These are phyloP conservation scores for Steinernema feltiae DNA, from an alignment of 1,140 invertebrate genomes.

Conservation along the genomic window DNA sequence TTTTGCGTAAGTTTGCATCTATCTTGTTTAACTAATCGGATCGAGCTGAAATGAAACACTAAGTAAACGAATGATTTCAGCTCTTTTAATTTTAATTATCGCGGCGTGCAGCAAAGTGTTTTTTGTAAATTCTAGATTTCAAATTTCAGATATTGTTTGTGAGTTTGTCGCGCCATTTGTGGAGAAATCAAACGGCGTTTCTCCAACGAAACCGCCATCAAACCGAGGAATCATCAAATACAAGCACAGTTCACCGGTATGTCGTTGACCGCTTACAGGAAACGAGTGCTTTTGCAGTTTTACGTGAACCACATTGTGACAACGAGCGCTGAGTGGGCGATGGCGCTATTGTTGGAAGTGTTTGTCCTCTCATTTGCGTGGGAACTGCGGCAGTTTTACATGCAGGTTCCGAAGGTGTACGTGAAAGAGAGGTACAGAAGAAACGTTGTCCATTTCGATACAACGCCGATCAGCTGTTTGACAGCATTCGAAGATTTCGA, in stretches of 20 bases:
- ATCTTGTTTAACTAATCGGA: too few species aligned
- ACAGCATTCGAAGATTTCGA: not conserved
- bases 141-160: not conserved
- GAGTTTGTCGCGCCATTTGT: not conserved
- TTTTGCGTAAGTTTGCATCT: slow-evolving; percentile 34
- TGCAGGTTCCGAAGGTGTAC: slow-evolving; percentile 10
- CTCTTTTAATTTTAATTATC: too few species aligned
- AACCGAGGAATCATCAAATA: not conserved
- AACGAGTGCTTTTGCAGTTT: slow-evolving; percentile 9
- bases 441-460: not conserved
- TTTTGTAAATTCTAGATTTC: too few species aligned
- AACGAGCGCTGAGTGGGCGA: slow-evolving; percentile 13
- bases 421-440: not conserved
- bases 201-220: not conserved
- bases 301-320: slow-evolving; percentile 7
- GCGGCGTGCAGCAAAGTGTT: too few species aligned
- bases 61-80: too few species aligned
- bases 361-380: slow-evolving; percentile 15
- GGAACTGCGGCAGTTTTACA: slow-evolving; percentile 6
- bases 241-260: not conserved
- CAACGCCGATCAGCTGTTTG: not conserved
- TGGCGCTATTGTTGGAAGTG: slow-evolving; percentile 9
- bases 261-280: not conserved
- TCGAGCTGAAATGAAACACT: too few species aligned
- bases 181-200: not conserved